Conservation (phyloP, 2,797 vertebrate species). For the Pangasius macronema region DNA sequence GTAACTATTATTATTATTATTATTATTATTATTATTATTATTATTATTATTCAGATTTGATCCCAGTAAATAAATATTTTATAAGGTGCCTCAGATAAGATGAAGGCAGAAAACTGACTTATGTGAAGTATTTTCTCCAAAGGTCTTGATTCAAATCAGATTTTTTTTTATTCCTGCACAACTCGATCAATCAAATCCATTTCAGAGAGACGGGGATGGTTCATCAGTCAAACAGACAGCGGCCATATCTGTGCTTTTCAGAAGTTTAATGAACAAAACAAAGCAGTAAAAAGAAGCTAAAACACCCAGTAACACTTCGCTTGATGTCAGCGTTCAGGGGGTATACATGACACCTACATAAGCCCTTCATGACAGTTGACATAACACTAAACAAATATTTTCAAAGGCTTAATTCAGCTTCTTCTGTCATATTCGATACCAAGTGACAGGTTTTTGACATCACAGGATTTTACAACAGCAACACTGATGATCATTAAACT, state of each 20-base stretch:
- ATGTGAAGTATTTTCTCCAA: slow-evolving; percentile 5
- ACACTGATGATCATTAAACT: background rate
- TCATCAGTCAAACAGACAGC: slow-evolving; percentile 32
- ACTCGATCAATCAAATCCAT: slow-evolving; percentile 44
- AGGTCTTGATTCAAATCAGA: background rate
- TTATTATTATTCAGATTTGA: background rate
- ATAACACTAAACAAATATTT: background rate
- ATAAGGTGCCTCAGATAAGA: background rate
- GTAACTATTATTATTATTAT: background rate
- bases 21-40: background rate
- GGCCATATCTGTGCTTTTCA: background rate
- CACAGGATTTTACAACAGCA: background rate
- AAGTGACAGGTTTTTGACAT: background rate
- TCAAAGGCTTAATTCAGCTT: background rate
- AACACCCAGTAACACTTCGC: background rate
- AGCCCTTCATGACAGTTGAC: background rate
- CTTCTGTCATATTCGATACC: background rate
- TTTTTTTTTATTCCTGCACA: slow-evolving; percentile 11
- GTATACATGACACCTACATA: background rate
- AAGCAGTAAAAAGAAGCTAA: background rate
- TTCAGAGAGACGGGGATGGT: slow-evolving; percentile 23
- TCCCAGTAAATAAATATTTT: background rate
- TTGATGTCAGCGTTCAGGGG: background rate
- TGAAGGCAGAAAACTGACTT: background rate
- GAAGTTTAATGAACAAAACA: slow-evolving; percentile 6